Base-by-base conservation (phyloP, 2,113 vertebrate species). In the Chascanopsetta lugubris region DNA sequence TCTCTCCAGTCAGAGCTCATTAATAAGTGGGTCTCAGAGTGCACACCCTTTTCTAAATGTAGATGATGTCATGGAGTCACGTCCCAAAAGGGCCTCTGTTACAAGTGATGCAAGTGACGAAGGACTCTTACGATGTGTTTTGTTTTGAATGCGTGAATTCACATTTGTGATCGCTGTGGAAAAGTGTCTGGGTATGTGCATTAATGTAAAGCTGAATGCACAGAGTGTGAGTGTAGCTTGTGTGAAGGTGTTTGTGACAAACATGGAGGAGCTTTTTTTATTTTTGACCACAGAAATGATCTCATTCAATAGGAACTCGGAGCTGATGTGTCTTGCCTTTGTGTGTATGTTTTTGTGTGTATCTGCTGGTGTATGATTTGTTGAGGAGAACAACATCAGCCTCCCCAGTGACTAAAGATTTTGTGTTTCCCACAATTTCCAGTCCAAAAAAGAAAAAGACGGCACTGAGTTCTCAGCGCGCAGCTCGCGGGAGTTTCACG, bases 201-300 rank as follows among this genome's bases (percentile, higher is more conserved):
- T 4, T 18, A 13, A 2, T 34, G 34, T 9, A 0, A n/a, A n/a
- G n/a, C n/a, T n/a, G n/a, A n/a, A n/a, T n/a, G n/a, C n/a, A n/a
- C n/a, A n/a, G n/a, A n/a, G n/a, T n/a, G n/a, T n/a, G n/a, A n/a
- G n/a, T n/a, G n/a, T n/a, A n/a, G n/a, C n/a, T n/a, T 83, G 74
- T 79, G 77, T 76, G 72, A 85, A 77, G 70, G 74, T 79, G 67
- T 79, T 73, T 81, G 72, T 87, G 86, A 88, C 82, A 86, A 85
- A 69, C 63, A 38, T 17, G 34, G 0, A 51, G 58, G 45, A 40
- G 4, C 77, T 78, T 85, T 86, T 90, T 85, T 83, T 87, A 83
- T 83, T 87, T 85, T 85, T 79, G 77, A 87, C 75, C 79, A 77
- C 76, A 87, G 82, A 18, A 17, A 60, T 89, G 85, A 89, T 77